Base-by-base conservation (phyloP, 2,888 invertebrate genomes). In the Drosophila prolongata region DNA sequence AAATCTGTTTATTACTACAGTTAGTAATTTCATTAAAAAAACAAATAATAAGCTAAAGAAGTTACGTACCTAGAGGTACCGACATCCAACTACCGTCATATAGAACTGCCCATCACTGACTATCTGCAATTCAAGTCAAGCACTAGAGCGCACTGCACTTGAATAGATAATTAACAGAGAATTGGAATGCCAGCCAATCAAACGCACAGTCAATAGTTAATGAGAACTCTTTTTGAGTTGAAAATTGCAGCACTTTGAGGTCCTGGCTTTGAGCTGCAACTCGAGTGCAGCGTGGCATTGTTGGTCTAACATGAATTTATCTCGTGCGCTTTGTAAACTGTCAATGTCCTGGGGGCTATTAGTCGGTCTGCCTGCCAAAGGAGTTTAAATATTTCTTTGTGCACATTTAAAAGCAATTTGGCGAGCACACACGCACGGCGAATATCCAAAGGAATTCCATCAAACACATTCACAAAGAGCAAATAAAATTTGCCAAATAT, bases 361-460 rank as follows among this genome's bases (percentile, higher is more conserved):
- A 86, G 78, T 86, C 76, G 75, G 44, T 65, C 42, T 42, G 49
- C 71, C 53, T 35, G 34, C 46, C 52, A 62, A 78, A 60, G 68
- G 54, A 70, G 76, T 59, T 70, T 69, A 77, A 80, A 84, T 84
- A 77, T 66, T 77, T 72, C 73, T 78, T 84, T 84, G 81, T 77
- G 79, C 67, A 60, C 80, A 84, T 78, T 86, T 87, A 73, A 81
- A 83, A 84, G 87, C 74, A 84, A 84, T 83, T 83, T 83, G 65
- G 65, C 24, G 56, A 55, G 49, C 55, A 59, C 64, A 60, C 13
- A 52, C 53, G 37, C 46, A n/a, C 61, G 14, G 6, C 16, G 38
- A 34, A 24, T 46, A 37, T 52, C 53, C 46, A 66, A 75, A 71
- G 60, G 69, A 80, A 80, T 83, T 71, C 66, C 80, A 84, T 86